Evolutionary conservation across 2,888 invertebrate genomes (phyloP), one percentile per base, ranked within the genome.

Genomic region (Patella caerulea): DNA sequence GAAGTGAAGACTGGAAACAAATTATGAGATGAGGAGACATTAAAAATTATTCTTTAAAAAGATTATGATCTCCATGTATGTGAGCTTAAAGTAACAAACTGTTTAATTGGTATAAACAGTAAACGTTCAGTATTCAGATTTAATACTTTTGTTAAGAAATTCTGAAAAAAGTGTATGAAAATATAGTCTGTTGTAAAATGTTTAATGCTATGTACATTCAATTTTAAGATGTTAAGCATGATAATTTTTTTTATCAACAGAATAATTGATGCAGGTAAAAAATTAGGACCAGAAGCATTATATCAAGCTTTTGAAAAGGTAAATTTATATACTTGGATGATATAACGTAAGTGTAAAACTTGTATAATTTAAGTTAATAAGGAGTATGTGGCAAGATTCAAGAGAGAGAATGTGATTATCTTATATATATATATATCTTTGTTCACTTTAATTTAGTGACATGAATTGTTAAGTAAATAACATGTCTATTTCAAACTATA

Each of bases 211-310:
- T 56, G 56, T 56, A 56, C 15, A 56, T 15, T 56, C n/a, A 4
- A 56, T 56, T 56, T 15, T 17, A 56, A 56, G n/a, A 17, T 56
- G 56, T 7, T 17, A 56, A 56, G 15, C 7, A 29, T 74, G 5
- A 29, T 29, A 45, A 45, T 45, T 11, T 24, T 52, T 17, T 84
- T 84, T 9, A 9, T 45, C 45, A 9, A 17, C 82, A 87, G 89
- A 65, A 85, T 89, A 14, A 80, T 89, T 52, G 88, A 89, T 71
- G 85, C 87, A 65, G 87, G 89, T 5, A 88, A 89, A 76, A 88
- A 84, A 69, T 77, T 89, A 15, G 86, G 87, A 72, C 88, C 88
- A 45, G 88, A 87, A 77, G 86, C 86, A 19, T 73, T 89, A 24
- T 86, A 85, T 74, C 82, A 83, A 71, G 87, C 86, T 9, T 78